A percentile compares a stretch with the other conserved stretches of the same genome.
Conservation (phyloP, 2,797 vertebrate genomes). For the Pogoniulus pusillus region DNA sequence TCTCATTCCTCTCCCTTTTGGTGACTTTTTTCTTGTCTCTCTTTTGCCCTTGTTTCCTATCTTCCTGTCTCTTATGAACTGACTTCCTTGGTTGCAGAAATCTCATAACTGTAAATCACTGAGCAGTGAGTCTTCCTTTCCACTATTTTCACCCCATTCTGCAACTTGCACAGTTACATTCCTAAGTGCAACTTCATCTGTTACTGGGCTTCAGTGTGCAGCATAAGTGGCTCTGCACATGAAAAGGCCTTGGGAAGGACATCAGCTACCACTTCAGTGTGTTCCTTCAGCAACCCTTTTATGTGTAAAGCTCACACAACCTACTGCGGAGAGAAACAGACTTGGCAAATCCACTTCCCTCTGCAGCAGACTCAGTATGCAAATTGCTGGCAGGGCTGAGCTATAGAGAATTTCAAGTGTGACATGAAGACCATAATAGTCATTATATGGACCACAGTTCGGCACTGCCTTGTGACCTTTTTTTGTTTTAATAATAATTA, state of each 20-base stretch:
- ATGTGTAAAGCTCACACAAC: background rate
- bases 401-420: background rate
- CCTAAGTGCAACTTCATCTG: background rate
- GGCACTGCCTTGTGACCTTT: background rate
- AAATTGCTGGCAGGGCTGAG: background rate
- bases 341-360: background rate
- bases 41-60: background rate
- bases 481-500: background rate
- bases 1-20: background rate
- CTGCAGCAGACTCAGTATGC: background rate
- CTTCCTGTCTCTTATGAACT: background rate
- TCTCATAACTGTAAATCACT: accelerated
- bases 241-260: background rate
- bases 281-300: background rate
- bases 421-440: background rate
- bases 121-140: background rate
- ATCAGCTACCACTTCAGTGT: accelerated
- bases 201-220: accelerated
- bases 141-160: background rate
- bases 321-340: background rate
- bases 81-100: background rate
- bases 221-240: too few relatives aligned
- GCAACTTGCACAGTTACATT: background rate
- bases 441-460: background rate
- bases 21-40: background rate